Base-by-base conservation (phyloP, 2,113 vertebrate genomes). In the Acinonyx jubatus region DNA sequence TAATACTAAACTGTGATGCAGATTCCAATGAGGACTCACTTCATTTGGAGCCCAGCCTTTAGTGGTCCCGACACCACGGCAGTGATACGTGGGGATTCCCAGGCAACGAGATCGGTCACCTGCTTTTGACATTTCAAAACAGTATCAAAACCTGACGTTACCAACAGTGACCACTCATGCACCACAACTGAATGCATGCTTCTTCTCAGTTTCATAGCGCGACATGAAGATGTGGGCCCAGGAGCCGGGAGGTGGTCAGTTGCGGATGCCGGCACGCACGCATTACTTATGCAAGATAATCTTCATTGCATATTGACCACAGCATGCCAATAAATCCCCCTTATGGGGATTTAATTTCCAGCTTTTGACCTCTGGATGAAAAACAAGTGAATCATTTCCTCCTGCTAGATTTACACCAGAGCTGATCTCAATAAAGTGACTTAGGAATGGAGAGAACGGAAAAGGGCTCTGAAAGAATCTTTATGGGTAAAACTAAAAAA, bases 331-430 rank as follows among this genome's bases (percentile, higher is more conserved):
- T 98, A 45, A 96, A 98, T 92, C 48, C 98, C 97, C 97, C 97
- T 97, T 12, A n/a, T 1, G 9, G 92, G 95, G 94, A 91, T 97
- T 98, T 97, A 83, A 98, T 96, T 98, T 95, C 97, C 45, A 31
- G 96, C 97, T 96, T 98, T 96, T 98, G 97, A 97, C 97, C 98
- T 98, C 36, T 96, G 97, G 90, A 85, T 92, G 15, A 29, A 96
- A 97, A 98, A 97, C 89, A n/a, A 48, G 88, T 91, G 97, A 98
- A 95, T 9, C 92, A 85, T 71, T 95, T 89, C 94, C 96, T 82
- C 97, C 8, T 89, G 83, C 74, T 97, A 69, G 97, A 92, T 96
- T 96, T 27, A 96, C 74, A 29, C 12, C 19, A 1, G 21, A 15
- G 87, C 95, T 96, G 27, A 97, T 90, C 65, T 25, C 96, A 91